phyloP scores from a whole-genome alignment of 2,797 vertebrate species.

The Anguilla marmorata region DNA sequence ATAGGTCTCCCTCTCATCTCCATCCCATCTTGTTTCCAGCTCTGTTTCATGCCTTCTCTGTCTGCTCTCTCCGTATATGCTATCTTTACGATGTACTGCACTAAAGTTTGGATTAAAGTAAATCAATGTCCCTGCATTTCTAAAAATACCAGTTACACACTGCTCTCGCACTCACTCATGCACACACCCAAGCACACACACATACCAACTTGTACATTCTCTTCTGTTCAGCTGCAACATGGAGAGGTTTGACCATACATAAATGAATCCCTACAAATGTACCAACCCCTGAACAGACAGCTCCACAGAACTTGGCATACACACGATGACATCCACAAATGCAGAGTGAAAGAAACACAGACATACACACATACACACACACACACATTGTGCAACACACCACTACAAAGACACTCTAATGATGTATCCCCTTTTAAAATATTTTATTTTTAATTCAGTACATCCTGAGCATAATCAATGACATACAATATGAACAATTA shows the following conservation, averaged over 20 bases:
- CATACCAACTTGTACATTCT: neutral
- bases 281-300: neutral
- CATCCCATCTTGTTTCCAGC: neutral
- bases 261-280: neutral
- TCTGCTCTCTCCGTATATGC: neutral
- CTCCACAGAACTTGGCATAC: neutral
- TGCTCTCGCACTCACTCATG: neutral
- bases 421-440: constrained; percentile 11
- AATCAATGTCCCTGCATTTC: neutral
- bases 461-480: neutral
- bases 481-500: constrained; percentile 14
- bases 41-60: neutral
- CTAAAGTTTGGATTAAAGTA: neutral
- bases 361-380: neutral
- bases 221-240: neutral
- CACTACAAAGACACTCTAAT: constrained; percentile 10
- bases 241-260: neutral
- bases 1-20: neutral
- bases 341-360: constrained; percentile 2
- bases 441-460: constrained; percentile 23
- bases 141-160: neutral
- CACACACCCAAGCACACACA: neutral
- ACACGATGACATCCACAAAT: constrained; percentile 8
- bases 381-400: constrained; percentile 12
- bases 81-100: neutral